Base-by-base conservation (phyloP, 2,888 invertebrate genomes). In the Lasioglossum lativentre region DNA sequence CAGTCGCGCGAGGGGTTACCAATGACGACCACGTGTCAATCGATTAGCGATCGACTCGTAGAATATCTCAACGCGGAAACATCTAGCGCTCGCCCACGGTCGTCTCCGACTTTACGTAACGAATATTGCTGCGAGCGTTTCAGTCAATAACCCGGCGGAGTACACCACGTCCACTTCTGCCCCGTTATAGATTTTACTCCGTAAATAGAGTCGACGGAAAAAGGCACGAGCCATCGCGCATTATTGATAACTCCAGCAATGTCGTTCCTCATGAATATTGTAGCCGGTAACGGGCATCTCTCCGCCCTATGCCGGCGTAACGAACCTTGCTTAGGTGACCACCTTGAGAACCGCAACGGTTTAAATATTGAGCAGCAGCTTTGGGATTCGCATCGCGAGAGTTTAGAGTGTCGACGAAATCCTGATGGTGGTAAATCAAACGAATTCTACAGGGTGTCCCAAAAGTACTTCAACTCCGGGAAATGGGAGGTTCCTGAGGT, bases 121-220 rank as follows among this genome's bases (percentile, higher is more conserved):
- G 78, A 34, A 34, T n/a, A 34, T 72, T 47, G 79, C 74, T 59
- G 75, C 75, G 76, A 88, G 59, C 82, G 88, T 88, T 89, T 91
- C 90, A 92, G 91, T 91, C 92, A 92, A 92, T 91, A 92, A 92
- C 92, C 92, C 88, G 75, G 27, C 83, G 63, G 30, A 42, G 40
- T 83, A 47, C 82, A 47, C 83, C 56, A 63, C 81, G 85, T 85
- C 84, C 84, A 85, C 86, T 63, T 63, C 63, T 82, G 86, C 75
- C 80, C 85, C 81, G 88, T 89, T 92, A 92, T 92, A 91, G 92
- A 92, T 92, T 92, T 91, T 90, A 83, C 79, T 79, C 88, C 78
- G 73, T 86, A 90, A 90, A 92, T 90, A 92, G 90, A 84, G 76
- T 76, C 56, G 85, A 89, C 87, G 86, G 85, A 47, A 86, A 88